Percentiles rank a stretch among this genome's conserved stretches.
Conservation (phyloP, 2,113 vertebrate genomes). For the Tricholaema leucomelas region DNA sequence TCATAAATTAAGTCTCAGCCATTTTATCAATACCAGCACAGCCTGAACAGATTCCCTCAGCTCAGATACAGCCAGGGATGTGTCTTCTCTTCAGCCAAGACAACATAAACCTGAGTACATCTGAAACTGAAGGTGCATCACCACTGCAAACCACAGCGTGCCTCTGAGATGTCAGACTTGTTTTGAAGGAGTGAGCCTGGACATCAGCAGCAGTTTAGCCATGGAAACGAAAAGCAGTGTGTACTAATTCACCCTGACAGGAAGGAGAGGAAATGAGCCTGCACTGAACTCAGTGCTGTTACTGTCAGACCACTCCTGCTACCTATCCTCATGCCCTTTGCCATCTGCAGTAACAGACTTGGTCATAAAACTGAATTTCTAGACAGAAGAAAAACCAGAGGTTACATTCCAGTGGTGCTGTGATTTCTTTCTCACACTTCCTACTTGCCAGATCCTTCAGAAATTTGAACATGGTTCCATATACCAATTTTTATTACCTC, state of each 20-base stretch:
- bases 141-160: background rate
- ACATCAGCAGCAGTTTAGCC: background rate
- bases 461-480: background rate
- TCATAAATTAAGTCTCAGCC: background rate
- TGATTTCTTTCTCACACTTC: background rate
- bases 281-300: background rate
- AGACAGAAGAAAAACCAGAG: background rate
- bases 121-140: background rate
- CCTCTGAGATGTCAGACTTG: background rate
- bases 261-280: background rate
- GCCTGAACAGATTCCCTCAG: background rate
- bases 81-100: background rate
- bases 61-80: background rate
- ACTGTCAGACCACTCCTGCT: background rate
- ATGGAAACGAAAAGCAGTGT: background rate
- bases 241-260: conserved; percentile 4
- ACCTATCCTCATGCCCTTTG: background rate
- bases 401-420: background rate
- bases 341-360: background rate
- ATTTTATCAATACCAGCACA: background rate
- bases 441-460: background rate
- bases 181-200: background rate
- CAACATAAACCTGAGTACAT: background rate
- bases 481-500: background rate
- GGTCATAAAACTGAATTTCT: background rate